Conservation (phyloP, 2,888 invertebrate genomes). For the Erebia aethiops region DNA sequence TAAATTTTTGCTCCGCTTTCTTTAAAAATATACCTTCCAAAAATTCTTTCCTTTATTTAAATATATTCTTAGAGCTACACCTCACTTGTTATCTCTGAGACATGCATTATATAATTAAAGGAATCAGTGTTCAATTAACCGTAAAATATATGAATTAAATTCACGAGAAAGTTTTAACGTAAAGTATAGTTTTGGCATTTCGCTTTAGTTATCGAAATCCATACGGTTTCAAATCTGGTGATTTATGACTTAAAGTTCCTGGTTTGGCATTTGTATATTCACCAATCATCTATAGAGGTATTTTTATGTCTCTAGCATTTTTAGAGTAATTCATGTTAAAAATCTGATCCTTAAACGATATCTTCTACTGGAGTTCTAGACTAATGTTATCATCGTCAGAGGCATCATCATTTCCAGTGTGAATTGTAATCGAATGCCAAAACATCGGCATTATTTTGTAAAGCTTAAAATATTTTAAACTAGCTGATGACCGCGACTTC, state of each 20-base stretch:
- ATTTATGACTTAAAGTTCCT: constrained; percentile 13
- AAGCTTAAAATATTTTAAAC: no score
- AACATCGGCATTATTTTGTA: neutral
- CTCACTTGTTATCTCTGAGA: no score
- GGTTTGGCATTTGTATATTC: neutral
- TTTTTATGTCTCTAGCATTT: neutral
- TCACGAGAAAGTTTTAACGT: neutral
- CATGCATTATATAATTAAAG: neutral
- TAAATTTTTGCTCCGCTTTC: no score
- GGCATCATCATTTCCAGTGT: neutral
- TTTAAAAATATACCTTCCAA: no score
- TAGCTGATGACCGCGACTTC: no score
- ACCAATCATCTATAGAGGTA: neutral
- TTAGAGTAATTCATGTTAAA: no score
- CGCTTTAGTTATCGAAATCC: constrained; percentile 5
- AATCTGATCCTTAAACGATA: no score
- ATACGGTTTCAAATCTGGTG: constrained; percentile 19
- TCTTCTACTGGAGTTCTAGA: neutral
- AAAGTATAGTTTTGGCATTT: constrained; percentile 13
- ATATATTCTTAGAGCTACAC: no score
- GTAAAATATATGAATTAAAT: constrained; percentile 10
- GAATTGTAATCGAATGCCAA: neutral
- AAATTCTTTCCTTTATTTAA: no score
- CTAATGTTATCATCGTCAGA: neutral
- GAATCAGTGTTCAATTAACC: neutral